A percentile compares a stretch with the other conserved stretches of the same genome.
Evolutionary conservation across 2,888 invertebrate genomes (phyloP).

Genomic region (Nomada lathburiana): DNA sequence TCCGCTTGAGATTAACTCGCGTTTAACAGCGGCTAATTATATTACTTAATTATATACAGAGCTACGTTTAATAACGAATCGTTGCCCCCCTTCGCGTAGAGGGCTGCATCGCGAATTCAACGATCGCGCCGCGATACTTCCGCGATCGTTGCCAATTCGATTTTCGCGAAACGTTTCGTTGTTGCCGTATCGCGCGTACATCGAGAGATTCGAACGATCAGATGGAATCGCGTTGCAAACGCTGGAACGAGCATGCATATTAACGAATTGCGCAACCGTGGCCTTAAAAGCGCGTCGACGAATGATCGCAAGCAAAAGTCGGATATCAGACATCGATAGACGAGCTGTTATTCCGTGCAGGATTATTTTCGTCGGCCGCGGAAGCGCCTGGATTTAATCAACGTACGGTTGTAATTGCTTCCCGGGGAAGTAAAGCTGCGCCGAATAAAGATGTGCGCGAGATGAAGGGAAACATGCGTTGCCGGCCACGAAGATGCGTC

Average conservation of each 20-base stretch:
- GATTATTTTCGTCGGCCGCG: neutral
- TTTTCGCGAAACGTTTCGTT: neutral
- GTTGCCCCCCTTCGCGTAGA: slow-evolving; percentile 5
- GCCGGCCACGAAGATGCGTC: no score
- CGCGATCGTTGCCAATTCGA: slow-evolving; percentile 26
- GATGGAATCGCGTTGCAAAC: neutral
- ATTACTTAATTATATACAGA: slow-evolving; percentile 34
- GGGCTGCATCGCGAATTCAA: slow-evolving; percentile 21
- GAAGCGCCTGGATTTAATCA: neutral
- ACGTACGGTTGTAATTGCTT: neutral
- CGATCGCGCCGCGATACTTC: slow-evolving; percentile 9
- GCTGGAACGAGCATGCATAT: neutral
- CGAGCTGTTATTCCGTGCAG: neutral
- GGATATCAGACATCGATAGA: neutral
- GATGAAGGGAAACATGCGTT: no score
- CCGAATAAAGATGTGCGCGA: no score
- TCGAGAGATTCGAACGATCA: slow-evolving; percentile 12
- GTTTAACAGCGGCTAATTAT: slow-evolving; percentile 53
- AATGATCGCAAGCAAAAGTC: neutral
- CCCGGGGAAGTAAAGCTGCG: no score
- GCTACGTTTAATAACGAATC: slow-evolving; percentile 42
- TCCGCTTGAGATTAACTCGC: slow-evolving; percentile 40
- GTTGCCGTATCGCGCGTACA: no score
- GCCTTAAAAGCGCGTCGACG: neutral
- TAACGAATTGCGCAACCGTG: slow-evolving; percentile 2